Conservation (phyloP, 2,797 vertebrate genomes). For the Gambelia wislizenii region DNA sequence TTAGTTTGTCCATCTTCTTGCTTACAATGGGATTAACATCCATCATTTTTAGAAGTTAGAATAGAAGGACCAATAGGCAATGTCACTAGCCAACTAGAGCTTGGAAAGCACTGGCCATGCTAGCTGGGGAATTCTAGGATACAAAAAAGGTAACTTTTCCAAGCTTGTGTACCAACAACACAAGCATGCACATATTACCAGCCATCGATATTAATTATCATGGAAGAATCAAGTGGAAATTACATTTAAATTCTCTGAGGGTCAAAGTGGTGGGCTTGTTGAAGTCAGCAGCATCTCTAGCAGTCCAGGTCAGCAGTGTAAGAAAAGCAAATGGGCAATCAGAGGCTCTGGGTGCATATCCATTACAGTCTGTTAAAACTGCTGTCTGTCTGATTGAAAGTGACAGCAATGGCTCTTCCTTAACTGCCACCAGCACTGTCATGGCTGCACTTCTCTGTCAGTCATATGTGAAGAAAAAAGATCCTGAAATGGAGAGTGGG, state of each 20-base stretch:
- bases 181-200: neutral
- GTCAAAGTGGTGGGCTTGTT: neutral
- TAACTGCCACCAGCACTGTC: conserved; percentile 62
- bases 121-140: no score
- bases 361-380: conserved; percentile 59
- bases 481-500: conserved; percentile 54
- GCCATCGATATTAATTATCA: neutral
- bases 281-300: neutral
- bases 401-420: conserved; percentile 62
- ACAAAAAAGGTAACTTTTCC: no score
- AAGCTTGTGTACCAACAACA: neutral
- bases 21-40: conserved; percentile 29
- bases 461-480: conserved; percentile 59
- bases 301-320: neutral
- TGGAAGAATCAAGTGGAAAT: neutral
- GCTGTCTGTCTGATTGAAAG: conserved; percentile 47
- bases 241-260: neutral
- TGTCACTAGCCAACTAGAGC: no score
- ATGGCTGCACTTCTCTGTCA: conserved; percentile 56
- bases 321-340: conserved; percentile 38
- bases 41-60: conserved; percentile 45
- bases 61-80: no score
- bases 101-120: no score
- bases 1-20: neutral
- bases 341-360: conserved; percentile 48